Evolutionary conservation across 92 coral and sea anemone genomes (phyloP).

Genomic region (Galaxea fascicularis): DNA sequence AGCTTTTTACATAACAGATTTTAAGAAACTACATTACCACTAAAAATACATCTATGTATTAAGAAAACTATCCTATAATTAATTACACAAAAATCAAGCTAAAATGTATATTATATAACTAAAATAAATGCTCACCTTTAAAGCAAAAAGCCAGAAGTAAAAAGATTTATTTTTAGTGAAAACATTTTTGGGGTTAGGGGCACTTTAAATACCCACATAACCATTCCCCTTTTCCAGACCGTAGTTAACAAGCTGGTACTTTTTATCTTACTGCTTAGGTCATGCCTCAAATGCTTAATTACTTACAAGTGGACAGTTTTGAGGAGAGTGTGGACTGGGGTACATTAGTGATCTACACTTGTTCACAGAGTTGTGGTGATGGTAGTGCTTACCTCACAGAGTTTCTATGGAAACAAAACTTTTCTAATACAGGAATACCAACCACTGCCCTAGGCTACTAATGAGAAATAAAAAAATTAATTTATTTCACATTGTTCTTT

Average conservation of each 20-base stretch:
- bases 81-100: too few species aligned
- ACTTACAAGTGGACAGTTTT: constrained; percentile 80
- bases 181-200: too few species aligned
- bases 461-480: neutral
- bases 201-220: too few species aligned
- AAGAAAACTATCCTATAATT: too few species aligned
- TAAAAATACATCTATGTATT: too few species aligned
- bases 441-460: constrained; percentile 15
- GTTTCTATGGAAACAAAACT: constrained; percentile 98
- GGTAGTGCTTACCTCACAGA: constrained; percentile 75
- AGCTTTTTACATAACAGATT: too few species aligned
- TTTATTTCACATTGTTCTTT: neutral
- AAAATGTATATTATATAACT: too few species aligned
- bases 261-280: constrained; percentile 55
- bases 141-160: too few species aligned
- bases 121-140: too few species aligned
- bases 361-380: constrained; percentile 77
- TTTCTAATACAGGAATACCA: constrained; percentile 88
- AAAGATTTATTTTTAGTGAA: neutral
- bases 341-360: constrained; percentile 88
- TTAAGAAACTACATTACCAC: too few species aligned
- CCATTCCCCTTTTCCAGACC: too few species aligned
- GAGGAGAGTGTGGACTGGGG: constrained; percentile 98
- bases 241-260: neutral
- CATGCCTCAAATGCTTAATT: constrained; percentile 95